Conservation (phyloP, 2,113 vertebrate genomes). For the Junco hyemalis region DNA sequence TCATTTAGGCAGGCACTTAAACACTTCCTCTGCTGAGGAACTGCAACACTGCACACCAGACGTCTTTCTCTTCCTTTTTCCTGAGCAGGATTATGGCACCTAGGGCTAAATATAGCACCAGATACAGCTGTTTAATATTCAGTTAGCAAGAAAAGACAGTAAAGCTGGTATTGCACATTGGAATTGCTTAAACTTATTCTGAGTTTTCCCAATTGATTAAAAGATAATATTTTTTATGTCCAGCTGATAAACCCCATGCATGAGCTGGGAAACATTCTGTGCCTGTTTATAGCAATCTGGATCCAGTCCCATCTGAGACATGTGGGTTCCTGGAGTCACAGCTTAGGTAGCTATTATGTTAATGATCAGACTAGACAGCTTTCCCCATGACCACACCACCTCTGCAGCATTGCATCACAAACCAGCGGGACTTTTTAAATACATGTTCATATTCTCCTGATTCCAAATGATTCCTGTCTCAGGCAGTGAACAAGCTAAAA, state of each 20-base stretch:
- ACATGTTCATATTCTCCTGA: background rate
- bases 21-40: conserved; percentile 22
- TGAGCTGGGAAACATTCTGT: background rate
- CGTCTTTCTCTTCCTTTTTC: conserved; percentile 7
- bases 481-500: background rate
- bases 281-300: background rate
- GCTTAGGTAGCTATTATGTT: background rate
- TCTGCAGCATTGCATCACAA: background rate
- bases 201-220: background rate
- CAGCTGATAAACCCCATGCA: background rate
- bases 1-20: background rate
- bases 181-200: background rate
- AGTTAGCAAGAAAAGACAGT: background rate
- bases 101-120: conserved; percentile 5
- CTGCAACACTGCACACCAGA: background rate
- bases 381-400: background rate
- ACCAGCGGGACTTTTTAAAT: background rate
- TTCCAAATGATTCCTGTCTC: background rate
- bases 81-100: background rate
- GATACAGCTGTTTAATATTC: background rate
- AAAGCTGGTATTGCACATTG: background rate
- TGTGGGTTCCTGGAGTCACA: background rate
- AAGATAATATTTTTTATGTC: background rate
- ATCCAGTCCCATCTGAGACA: background rate
- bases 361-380: background rate